A percentile compares a stretch with the other conserved stretches of the same genome.
These are phyloP conservation scores for Glaucopsyche alexis DNA, from an alignment of 2,888 invertebrate species.

Conservation along the genomic window DNA sequence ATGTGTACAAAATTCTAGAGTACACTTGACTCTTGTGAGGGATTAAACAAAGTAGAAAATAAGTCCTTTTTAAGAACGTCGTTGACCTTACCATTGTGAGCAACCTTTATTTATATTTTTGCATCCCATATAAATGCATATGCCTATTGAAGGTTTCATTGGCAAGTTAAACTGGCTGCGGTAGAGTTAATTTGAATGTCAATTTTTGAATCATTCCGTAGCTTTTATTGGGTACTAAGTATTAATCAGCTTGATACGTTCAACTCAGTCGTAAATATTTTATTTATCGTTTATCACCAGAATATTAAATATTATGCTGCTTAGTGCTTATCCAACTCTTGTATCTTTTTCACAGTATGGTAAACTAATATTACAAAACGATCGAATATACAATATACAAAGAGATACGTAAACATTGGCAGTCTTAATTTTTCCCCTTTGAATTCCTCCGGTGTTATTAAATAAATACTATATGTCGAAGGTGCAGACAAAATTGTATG, in stretches of 20 bases:
- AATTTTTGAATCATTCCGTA: conserved; percentile 11
- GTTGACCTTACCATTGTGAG: conserved; percentile 12
- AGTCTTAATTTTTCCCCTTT: not conserved
- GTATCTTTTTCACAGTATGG: not conserved
- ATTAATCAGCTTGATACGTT: not conserved
- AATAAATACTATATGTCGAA: too few relatives aligned
- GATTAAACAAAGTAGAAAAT: conserved; percentile 17
- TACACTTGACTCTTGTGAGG: conserved; percentile 11
- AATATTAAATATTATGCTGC: not conserved
- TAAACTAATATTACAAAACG: not conserved
- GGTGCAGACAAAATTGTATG: conserved; percentile 3
- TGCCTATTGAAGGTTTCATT: not conserved
- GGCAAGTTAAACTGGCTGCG: conserved; percentile 5
- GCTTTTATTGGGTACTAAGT: not conserved
- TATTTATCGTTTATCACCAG: not conserved
- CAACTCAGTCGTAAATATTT: not conserved
- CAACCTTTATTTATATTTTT: conserved; percentile 1
- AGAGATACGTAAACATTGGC: not conserved
- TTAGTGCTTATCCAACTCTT: not conserved
- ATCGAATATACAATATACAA: not conserved
- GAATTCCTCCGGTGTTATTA: not conserved
- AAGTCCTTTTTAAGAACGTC: conserved; percentile 24
- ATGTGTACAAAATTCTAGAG: conserved; percentile 1
- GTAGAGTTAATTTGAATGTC: not conserved
- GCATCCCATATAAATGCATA: conserved; percentile 24